Evolutionary conservation across 2,797 vertebrate genomes (phyloP), one percentile per base, ranked within the genome.

Genomic region (Syngnathus acus): DNA sequence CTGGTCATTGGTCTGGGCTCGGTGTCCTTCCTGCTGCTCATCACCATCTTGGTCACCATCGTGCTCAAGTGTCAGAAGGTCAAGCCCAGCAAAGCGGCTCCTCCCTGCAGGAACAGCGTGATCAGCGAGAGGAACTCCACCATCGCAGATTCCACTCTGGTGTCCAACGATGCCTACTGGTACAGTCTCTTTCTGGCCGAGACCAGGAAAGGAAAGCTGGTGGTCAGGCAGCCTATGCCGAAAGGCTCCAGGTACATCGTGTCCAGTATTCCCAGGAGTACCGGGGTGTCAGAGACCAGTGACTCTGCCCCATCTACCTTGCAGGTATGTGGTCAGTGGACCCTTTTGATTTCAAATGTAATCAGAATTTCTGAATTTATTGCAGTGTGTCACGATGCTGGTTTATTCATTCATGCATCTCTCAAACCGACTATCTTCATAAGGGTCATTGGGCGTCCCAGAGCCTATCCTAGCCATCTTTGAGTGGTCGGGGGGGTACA

Each of bases 1-100:
- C 62, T 89, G 78, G 78, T 89, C 48, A 76, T 87, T 37, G 80
- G 83, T 9, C 79, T 76, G 66, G 88, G 78, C 62, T 72, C 82
- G 0, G 79, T 88, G 58, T 87, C 85, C 19, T 85, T 82, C 51
- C 82, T 84, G 40, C 79, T 84, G 64, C 66, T 84, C 19, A 80
- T 86, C 65, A 74, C 72, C 68, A 70, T 74, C n/a, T 7, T 67
- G 68, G 72, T 74, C 54, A 70, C 79, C 69, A 73, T 82, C 26
- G 80, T 82, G 19, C 68, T 84, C 65, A 86, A 84, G 72, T 86
- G 84, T 71, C 84, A 86, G 76, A 81, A 71, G 69, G 65, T 78
- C 50, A 80, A 75, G 9, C 50, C 50, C 67, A 77, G 78, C 61
- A 81, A 73, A 65, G 62, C 73, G 7, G 70, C 72, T 69, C 72